Base-by-base conservation (phyloP, 2,113 vertebrate species). In the Anthoscopus minutus region DNA sequence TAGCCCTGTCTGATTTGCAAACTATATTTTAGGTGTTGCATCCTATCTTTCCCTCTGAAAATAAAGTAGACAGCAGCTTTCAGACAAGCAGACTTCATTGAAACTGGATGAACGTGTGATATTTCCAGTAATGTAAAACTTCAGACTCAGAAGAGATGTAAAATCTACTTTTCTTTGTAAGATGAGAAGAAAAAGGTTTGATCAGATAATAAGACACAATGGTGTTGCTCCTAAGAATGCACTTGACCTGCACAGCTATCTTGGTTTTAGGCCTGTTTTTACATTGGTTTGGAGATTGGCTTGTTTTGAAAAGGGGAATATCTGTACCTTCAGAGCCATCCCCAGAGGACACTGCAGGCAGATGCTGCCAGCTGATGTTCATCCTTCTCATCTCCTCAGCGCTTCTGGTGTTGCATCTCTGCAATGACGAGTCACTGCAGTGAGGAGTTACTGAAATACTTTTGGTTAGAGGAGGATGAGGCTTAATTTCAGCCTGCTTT, bases 381-480 rank as follows among this genome's bases (percentile, higher is more conserved):
- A 4, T 71, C 22, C 31, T 38, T 37, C 67, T 51, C 5, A 0
- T 74, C 51, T 40, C 35, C 64, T 83, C 64, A 38, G 50, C 28
- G 2, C 37, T 69, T 88, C 10, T 45, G 13, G 7, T 28, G 9
- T 62, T 62, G 42, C 33, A 51, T 37, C 25, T 54, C 60, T 82
- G 71, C 66, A 47, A 18, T 4, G 22, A 56, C 37, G 40, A 21
- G 10, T 66, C 57, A n/a, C 51, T 24, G 38, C 51, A 54, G 23
- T 15, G 56, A 47, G 56, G 44, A 38, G 16, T 40, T 40, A 24
- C 25, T n/a, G 44, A 44, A 86, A 28, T 4, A 11, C 51, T 58
- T 85, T 42, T 31, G 57, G 33, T 13, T 15, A 33, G 71, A 28
- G n/a, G 27, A 74, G 11, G 8, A 5, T 0, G 0, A 58, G 44